Base-by-base conservation (phyloP, 2,888 invertebrate genomes). In the Teleiodes luculella region DNA sequence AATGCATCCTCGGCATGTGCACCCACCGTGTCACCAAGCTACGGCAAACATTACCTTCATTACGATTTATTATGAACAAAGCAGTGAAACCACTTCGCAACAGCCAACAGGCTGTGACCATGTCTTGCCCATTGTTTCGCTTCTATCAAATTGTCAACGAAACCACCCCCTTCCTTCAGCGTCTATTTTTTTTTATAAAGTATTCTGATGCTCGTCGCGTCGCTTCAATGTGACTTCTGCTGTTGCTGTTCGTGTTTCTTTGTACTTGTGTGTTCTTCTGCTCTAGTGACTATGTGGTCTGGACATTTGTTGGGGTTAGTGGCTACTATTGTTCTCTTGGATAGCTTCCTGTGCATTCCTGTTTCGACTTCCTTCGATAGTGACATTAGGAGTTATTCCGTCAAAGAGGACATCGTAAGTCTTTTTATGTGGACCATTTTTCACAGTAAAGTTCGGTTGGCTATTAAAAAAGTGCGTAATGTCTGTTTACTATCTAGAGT, bases 41-140 rank as follows among this genome's bases (percentile, higher is more conserved):
- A 37, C 58, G 11, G 68, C 75, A 66, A 59, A 80, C 76, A 83
- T 76, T 76, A 70, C 74, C 76, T 76, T 80, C 74, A 79, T 83
- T 78, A 77, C 68, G 73, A 74, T 74, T 76, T 72, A 77, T 78
- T 78, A 78, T 63, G 76, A 72, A 79, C 82, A 80, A 82, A 80
- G 77, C 69, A 72, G 86, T 83, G 86, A 86, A 85, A 86, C 74
- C 65, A 70, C 81, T 78, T 67, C 81, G 86, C 86, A 88, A 88
- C 68, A 79, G 58, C 67, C 87, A 87, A 80, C 88, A 73, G 74
- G 74, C 70, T 84, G 83, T 83, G 66, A 86, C 86, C 71, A 67
- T 65, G 70, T 78, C 81, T 84, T 70, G 78, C 57, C 82, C 72
- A 87, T 86, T 87, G 87, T 88, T 80, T 72, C 58, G 64, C 61